Percentiles rank a stretch among this genome's conserved stretches.
phyloP scores from a whole-genome alignment of 2,113 vertebrate genomes.

The Uropsilus gracilis region DNA sequence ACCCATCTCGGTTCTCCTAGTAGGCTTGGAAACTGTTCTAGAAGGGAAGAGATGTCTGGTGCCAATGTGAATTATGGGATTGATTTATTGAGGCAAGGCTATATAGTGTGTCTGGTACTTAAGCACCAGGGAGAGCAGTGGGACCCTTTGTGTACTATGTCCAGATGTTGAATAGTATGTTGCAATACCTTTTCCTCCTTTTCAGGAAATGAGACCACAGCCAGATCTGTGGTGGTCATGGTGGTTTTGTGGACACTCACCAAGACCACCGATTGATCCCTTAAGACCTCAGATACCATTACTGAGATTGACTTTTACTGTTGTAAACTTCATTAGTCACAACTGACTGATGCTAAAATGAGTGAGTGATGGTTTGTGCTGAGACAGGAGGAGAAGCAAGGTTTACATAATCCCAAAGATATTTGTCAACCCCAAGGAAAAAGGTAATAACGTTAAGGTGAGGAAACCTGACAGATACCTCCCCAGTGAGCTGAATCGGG shows the following conservation, averaged over 20 bases:
- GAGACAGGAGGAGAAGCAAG: background rate
- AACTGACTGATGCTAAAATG: background rate
- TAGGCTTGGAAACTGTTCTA: background rate
- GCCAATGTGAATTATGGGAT: background rate
- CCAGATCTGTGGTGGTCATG: conserved; percentile 8
- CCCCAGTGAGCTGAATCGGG: background rate
- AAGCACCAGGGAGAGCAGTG: background rate
- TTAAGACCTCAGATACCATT: background rate
- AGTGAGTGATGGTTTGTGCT: background rate
- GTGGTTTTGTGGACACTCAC: conserved; percentile 56
- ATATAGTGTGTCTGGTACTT: background rate
- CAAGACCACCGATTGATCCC: conserved; percentile 11
- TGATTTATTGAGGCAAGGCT: background rate
- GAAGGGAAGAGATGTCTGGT: background rate
- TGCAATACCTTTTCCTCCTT: conserved; percentile 32
- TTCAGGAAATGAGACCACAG: conserved; percentile 51
- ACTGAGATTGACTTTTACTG: background rate
- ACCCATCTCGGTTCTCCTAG: background rate
- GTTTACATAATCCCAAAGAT: background rate
- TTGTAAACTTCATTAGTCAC: background rate
- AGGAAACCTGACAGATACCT: background rate
- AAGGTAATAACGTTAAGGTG: background rate
- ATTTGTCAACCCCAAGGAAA: background rate
- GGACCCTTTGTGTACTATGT: background rate
- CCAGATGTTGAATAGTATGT: background rate